Base-by-base conservation (phyloP, 2,113 vertebrate genomes). In the Anoplopoma fimbria region DNA sequence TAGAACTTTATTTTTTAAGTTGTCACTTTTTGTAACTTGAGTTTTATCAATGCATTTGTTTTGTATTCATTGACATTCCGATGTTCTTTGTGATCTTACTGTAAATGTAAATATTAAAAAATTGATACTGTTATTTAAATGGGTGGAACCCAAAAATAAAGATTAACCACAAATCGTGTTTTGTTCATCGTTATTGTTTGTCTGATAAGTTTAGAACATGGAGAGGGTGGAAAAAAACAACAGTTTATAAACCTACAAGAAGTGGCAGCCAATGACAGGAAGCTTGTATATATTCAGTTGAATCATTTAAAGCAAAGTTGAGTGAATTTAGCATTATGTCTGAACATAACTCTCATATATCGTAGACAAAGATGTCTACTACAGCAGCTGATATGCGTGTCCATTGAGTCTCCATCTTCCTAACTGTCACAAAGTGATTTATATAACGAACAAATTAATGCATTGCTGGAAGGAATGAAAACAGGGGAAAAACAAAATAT, bases 61-160 rank as follows among this genome's bases (percentile, higher is more conserved):
- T 93, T 94, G 23, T 90, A 90, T 93, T 93, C 88, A 89, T 92
- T 89, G 71, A 89, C 89, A 89, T 94, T 94, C 82, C 87, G 68
- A 69, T 67, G 40, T 75, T 64, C 61, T 88, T 27, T 83, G 75
- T 82, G 72, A 74, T 83, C 70, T 69, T 49, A 68, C 27, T 77
- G 61, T 57, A 63, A 85, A 57, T 93, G 90, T 93, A 88, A 93
- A 92, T 92, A 90, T 69, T 25, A 69, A 17, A 78, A 61, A 71
- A 88, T 76, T 82, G 40, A 90, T 87, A 81, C 60, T 76, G 87
- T 92, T 84, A 79, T 75, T 85, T 86, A 81, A 79, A 81, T 0
- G 31, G 53, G 45, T 87, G 57, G 33, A n/a, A 72, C 27, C 21
- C 53, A 67, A 47, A 85, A 95, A 93, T 94, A 94, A 95, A 94